A percentile compares a stretch with the other conserved stretches of the same genome.
Conservation (phyloP, 2,888 invertebrate genomes). For the Acronicta alni region DNA sequence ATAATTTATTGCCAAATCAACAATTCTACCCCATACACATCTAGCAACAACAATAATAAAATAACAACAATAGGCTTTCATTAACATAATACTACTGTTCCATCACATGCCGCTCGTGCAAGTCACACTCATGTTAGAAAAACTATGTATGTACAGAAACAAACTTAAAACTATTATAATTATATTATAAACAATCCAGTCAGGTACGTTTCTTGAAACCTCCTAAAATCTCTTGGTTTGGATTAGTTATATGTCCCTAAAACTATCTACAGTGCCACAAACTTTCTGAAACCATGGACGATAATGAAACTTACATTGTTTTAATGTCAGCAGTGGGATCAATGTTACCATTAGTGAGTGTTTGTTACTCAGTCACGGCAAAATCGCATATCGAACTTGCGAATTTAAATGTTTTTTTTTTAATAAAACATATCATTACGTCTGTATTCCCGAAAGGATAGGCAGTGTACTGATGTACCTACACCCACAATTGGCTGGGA, state of each 20-base stretch:
- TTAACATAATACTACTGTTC: constrained; percentile 37
- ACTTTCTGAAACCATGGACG: no score
- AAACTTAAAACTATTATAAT: constrained; percentile 30
- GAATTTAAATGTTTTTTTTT: no score
- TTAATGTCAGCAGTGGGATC: no score
- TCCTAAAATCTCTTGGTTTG: constrained; percentile 31
- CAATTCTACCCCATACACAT: constrained; percentile 66
- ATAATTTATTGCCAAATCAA: constrained; percentile 61
- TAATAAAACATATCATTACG: no score
- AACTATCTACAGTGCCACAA: no score
- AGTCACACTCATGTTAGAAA: constrained; percentile 29
- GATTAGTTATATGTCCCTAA: constrained; percentile 49
- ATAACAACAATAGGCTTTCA: constrained; percentile 32
- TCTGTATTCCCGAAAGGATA: no score
- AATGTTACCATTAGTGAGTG: no score
- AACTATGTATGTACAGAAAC: constrained; percentile 37
- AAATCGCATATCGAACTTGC: no score
- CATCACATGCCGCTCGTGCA: constrained; percentile 28
- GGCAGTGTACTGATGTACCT: no score
- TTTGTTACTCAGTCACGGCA: no score
- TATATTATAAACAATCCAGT: constrained; percentile 27
- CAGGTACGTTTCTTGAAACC: constrained; percentile 50
- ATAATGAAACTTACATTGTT: no score
- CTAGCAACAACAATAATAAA: constrained; percentile 67
- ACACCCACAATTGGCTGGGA: no score